Conservation (phyloP, 1,140 invertebrate species). For the Drosophila pectinifera region DNA sequence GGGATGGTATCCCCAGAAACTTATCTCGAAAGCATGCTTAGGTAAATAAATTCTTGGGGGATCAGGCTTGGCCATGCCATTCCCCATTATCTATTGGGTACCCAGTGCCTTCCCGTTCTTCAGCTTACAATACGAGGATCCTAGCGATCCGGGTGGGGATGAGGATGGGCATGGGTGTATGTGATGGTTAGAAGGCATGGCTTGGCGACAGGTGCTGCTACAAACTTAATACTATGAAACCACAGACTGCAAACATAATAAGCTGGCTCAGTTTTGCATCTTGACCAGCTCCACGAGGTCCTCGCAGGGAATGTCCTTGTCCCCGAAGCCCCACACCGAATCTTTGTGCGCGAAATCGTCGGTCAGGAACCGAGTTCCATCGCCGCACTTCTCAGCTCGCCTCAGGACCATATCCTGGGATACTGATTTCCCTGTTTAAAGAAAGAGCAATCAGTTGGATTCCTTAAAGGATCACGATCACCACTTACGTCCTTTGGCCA, state of each 20-base stretch:
- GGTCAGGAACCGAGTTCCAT: conserved; percentile 86
- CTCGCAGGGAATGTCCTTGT: conserved; percentile 86
- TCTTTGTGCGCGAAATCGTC: conserved; percentile 79
- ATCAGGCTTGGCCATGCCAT: too few relatives aligned
- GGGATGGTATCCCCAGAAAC: background rate
- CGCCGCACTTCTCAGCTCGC: conserved; percentile 88
- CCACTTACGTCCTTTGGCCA: conserved; percentile 90
- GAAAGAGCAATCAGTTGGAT: background rate
- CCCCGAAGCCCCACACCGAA: conserved; percentile 87
- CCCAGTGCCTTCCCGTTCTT: background rate
- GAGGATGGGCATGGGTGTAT: conserved; percentile 16
- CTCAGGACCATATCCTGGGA: conserved; percentile 88
- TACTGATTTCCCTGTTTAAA: conserved; percentile 86
- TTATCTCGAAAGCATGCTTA: background rate
- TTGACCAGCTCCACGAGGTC: conserved; percentile 86
- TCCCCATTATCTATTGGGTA: background rate
- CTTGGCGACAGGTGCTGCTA: conserved; percentile 33
- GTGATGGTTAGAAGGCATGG: conserved; percentile 30
- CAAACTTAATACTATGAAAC: conserved; percentile 60
- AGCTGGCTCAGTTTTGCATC: conserved; percentile 80
- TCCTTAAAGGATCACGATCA: background rate
- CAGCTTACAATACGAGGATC: conserved; percentile 25
- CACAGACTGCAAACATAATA: conserved; percentile 45
- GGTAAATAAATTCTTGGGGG: background rate
- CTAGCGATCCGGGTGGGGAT: conserved; percentile 11